Percentiles rank a stretch among this genome's conserved stretches.
These are phyloP conservation scores for Acanthacorydalis orientalis DNA, from an alignment of 2,888 invertebrate genomes.

Conservation along the genomic window DNA sequence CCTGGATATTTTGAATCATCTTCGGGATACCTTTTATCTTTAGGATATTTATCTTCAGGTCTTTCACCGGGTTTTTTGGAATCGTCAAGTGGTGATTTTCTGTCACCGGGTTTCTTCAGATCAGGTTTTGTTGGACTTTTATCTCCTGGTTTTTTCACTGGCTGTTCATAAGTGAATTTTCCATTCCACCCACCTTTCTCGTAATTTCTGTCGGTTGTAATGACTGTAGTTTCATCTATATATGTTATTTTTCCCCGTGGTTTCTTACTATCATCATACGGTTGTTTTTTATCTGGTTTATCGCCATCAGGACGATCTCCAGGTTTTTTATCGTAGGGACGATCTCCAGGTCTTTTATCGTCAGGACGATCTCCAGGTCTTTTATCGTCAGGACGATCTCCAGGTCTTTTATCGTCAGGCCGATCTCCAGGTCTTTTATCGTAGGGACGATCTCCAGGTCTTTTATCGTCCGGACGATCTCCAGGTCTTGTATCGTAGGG, in stretches of 20 bases:
- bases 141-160: slow-evolving; percentile 28
- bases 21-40: slow-evolving; percentile 35
- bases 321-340: slow-evolving; percentile 20
- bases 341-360: slow-evolving; percentile 24
- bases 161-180: slow-evolving; percentile 19
- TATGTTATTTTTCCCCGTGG: slow-evolving; percentile 20
- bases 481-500: slow-evolving; percentile 22
- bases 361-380: slow-evolving; percentile 30
- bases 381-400: slow-evolving; percentile 27
- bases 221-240: slow-evolving; percentile 29
- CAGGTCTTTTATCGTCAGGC: slow-evolving; percentile 31
- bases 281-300: slow-evolving; percentile 28
- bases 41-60: slow-evolving; percentile 28
- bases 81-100: slow-evolving; percentile 21
- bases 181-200: too few species aligned
- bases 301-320: slow-evolving; percentile 19
- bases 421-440: slow-evolving; percentile 30
- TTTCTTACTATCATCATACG: slow-evolving; percentile 32
- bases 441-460: slow-evolving; percentile 21
- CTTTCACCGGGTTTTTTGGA: slow-evolving; percentile 25
- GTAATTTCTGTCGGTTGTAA: slow-evolving; percentile 24
- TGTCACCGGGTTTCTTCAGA: slow-evolving; percentile 27
- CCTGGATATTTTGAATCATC: slow-evolving; percentile 28
- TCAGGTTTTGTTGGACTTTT: slow-evolving; percentile 26
- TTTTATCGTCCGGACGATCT: slow-evolving; percentile 27